phyloP scores from a whole-genome alignment of 2,888 invertebrate genomes.

The Dasysyrphus albostriatus region DNA sequence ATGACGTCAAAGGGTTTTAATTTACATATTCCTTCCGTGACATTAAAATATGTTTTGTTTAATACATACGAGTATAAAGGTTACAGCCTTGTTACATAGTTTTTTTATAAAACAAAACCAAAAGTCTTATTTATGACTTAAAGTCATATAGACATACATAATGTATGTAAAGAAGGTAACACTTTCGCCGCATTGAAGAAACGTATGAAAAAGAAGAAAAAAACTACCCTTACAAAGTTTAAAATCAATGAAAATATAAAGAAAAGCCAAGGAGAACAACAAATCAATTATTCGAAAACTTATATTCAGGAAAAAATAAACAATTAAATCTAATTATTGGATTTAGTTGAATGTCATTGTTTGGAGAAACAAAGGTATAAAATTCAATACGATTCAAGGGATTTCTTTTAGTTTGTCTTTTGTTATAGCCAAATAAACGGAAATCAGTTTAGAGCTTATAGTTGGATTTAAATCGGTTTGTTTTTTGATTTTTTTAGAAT shows the following conservation, averaged over 20 bases:
- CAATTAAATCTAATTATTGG: slow-evolving; percentile 54
- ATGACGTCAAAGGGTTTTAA: no score
- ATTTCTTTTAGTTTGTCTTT: slow-evolving; percentile 58
- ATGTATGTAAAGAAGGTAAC: slow-evolving; percentile 26
- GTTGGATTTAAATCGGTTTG: slow-evolving; percentile 25
- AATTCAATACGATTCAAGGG: slow-evolving; percentile 29
- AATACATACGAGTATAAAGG: no score
- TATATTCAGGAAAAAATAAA: background rate
- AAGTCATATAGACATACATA: background rate
- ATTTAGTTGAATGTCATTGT: slow-evolving; percentile 43
- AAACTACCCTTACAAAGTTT: background rate
- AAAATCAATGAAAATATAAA: slow-evolving; percentile 23
- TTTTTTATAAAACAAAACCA: no score
- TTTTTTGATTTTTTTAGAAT: background rate
- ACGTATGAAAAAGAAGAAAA: background rate
- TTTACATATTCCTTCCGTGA: background rate
- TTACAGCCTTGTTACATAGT: background rate
- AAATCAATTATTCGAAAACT: slow-evolving; percentile 22
- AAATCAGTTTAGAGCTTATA: slow-evolving; percentile 1
- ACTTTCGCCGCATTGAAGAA: slow-evolving; percentile 61
- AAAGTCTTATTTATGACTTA: no score
- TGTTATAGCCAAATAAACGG: slow-evolving; percentile 29
- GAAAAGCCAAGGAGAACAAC: slow-evolving; percentile 9
- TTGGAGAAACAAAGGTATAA: slow-evolving; percentile 45
- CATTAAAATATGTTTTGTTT: background rate